phyloP scores from a whole-genome alignment of 2,797 vertebrate species.

The Enteromius afrohamiltoni region DNA sequence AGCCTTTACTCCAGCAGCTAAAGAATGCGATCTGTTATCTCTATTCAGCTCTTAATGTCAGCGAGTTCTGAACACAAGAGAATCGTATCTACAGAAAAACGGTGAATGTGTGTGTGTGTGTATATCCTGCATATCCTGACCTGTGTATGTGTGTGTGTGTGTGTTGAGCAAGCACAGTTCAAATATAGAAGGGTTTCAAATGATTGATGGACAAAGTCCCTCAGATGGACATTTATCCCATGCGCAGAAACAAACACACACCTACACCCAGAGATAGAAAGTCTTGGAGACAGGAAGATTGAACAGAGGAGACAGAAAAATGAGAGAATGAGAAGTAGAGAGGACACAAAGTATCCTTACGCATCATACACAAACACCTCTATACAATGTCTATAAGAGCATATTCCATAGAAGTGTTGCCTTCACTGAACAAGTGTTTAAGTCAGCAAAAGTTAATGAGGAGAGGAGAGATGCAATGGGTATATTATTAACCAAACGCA shows the following conservation, averaged over 20 bases:
- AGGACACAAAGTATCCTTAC: not conserved
- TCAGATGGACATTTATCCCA: conserved; percentile 33
- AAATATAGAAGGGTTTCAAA: conserved; percentile 26
- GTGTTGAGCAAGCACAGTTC: conserved; percentile 20
- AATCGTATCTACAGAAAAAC: not conserved
- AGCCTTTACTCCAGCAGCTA: conserved; percentile 14
- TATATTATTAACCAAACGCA: not conserved
- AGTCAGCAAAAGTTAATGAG: not conserved
- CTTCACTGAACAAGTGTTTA: not conserved
- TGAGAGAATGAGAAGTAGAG: not conserved
- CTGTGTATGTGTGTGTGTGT: conserved; percentile 16
- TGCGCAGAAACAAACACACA: conserved; percentile 14
- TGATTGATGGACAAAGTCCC: conserved; percentile 50
- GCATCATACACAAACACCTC: not conserved
- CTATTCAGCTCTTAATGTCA: conserved; percentile 43
- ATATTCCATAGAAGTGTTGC: not conserved
- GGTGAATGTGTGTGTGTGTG: conserved; percentile 6
- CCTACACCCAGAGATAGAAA: conserved; percentile 10
- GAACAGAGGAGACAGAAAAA: not conserved
- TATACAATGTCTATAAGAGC: not conserved
- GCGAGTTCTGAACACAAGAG: conserved; percentile 26
- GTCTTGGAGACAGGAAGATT: not conserved
- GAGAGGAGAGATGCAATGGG: not conserved
- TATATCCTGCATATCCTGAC: not conserved
- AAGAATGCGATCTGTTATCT: conserved; percentile 44